Evolutionary conservation across 2,888 invertebrate species (phyloP).

Genomic region (Tetheella fluctuosa): DNA sequence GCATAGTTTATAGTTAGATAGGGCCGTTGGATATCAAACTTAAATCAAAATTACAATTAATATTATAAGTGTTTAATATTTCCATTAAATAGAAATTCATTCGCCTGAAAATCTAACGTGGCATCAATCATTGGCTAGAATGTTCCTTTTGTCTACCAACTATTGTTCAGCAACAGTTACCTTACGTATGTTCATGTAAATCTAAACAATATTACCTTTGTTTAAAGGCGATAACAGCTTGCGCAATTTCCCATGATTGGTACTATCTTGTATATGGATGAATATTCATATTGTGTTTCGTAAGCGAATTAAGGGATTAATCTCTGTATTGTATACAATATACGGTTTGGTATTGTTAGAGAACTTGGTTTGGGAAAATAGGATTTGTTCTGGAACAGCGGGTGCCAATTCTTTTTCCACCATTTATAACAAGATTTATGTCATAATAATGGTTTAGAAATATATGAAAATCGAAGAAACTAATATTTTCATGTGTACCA

Average conservation of each 20-base stretch:
- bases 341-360: background rate
- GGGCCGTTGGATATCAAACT: too few species aligned
- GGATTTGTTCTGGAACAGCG: background rate
- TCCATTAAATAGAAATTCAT: background rate
- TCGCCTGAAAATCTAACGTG: background rate
- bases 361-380: constrained; percentile 4
- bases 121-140: background rate
- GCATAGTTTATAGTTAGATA: too few species aligned
- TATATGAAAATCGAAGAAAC: too few species aligned
- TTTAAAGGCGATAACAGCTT: background rate
- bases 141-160: background rate
- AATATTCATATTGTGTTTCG: background rate
- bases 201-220: background rate
- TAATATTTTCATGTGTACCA: too few species aligned
- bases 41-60: too few species aligned
- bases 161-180: background rate
- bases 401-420: background rate
- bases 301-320: constrained; percentile 11
- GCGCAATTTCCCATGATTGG: background rate
- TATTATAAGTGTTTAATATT: too few species aligned
- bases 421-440: background rate
- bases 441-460: too few species aligned
- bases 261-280: background rate
- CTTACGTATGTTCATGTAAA: background rate
- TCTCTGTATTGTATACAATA: background rate